Base-by-base conservation (phyloP, 2,797 vertebrate species). In the Coluber constrictor region DNA sequence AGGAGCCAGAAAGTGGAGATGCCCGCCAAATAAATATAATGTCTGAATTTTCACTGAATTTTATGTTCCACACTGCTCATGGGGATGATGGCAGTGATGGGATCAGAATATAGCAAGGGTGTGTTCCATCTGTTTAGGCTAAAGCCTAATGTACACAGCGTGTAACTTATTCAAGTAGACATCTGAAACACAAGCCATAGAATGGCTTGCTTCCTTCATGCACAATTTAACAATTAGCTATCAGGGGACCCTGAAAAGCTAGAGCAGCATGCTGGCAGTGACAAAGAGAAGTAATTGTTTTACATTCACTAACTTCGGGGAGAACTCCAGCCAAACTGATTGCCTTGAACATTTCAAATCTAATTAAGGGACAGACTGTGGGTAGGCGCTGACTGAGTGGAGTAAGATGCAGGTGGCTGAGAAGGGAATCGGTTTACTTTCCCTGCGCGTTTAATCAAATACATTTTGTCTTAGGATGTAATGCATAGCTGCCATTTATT, bases 181-280 rank as follows among this genome's bases (percentile, higher is more conserved):
- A 56, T 94, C 66, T 95, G 95, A 74, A 93, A 96, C 37, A 94
- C 0, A 51, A 91, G 94, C 90, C 1, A 18, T 54, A 60, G 90
- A 89, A 96, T 90, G 87, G 92, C 56, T 93, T 89, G n/a, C 32
- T 74, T 93, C 89, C 54, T 90, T 95, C 92, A 95, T 86, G 92
- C 92, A 93, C 92, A 94, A 87, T 95, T 96, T 94, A 93, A 18
- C 93, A 95, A 91, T 92, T 92, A 91, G 61, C 91, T 96, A 89
- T 88, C 91, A 95, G 86, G 88, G 70, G 79, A 94, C 92, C 79
- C 87, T 79, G 60, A 90, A 37, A 89, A 59, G 47, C 90, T 91
- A 86, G 23, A 95, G 29, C 86, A 94, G 59, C 0, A 0, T 83
- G 86, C 87, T 94, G 87, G 89, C 63, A 93, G 0, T 86, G 92